Percentiles rank a stretch among this genome's conserved stretches.
Evolutionary conservation across 1,140 invertebrate species (phyloP).

Genomic region (Drosophila kurseongensis): DNA sequence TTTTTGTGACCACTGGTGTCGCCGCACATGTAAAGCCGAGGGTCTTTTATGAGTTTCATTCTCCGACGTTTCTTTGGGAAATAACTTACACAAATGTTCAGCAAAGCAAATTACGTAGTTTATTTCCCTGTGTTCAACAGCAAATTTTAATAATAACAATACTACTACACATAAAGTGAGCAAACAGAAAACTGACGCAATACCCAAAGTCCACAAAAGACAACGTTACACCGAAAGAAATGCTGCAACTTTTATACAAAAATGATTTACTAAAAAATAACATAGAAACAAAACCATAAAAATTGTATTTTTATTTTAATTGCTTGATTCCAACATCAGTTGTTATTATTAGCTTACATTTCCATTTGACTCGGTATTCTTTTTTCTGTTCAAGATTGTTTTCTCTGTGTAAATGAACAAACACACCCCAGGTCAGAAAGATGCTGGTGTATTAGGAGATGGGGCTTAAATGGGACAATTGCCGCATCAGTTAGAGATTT

Average conservation of each 20-base stretch:
- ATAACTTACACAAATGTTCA: conserved; percentile 7
- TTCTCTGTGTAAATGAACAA: conserved; percentile 1
- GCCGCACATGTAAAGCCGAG: background rate
- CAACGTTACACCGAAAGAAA: background rate
- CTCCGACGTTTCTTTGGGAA: background rate
- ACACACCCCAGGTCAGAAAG: background rate
- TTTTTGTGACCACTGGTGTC: background rate
- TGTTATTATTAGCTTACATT: too few species aligned
- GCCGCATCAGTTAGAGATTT: conserved; percentile 12
- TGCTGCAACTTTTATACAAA: background rate
- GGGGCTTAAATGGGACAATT: conserved; percentile 3
- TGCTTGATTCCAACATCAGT: too few species aligned
- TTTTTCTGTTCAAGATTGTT: background rate
- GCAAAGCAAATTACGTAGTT: conserved; percentile 14
- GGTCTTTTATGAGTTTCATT: conserved; percentile 1
- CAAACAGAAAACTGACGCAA: conserved; percentile 11
- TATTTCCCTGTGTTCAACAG: conserved; percentile 8
- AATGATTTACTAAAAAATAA: background rate
- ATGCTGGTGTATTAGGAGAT: background rate
- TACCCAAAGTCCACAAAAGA: background rate
- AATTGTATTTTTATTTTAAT: too few species aligned
- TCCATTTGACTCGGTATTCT: too few species aligned
- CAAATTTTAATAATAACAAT: conserved; percentile 8
- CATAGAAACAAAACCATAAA: too few species aligned
- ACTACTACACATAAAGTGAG: conserved; percentile 8